These are phyloP conservation scores for Styela clava DNA, from an alignment of 23 tunicate genomes.

Conservation along the genomic window DNA sequence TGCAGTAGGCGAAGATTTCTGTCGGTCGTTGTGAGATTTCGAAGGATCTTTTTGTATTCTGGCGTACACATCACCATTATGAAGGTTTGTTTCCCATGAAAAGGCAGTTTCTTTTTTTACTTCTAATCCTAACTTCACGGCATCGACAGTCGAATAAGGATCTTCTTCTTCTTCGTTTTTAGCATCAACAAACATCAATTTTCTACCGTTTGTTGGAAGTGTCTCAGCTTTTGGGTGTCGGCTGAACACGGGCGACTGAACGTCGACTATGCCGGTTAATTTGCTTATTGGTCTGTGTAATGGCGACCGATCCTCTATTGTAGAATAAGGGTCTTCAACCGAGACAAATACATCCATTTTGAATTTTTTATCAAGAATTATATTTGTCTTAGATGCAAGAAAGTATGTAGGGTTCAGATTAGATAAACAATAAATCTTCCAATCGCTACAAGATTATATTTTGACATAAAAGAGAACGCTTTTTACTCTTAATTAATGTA, in stretches of 20 bases:
- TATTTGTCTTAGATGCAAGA: too few species aligned
- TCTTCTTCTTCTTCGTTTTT: background rate
- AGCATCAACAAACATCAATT: background rate
- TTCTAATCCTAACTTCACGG: background rate
- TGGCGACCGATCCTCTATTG: background rate
- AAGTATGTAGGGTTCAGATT: too few species aligned
- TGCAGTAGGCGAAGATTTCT: background rate
- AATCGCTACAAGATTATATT: too few species aligned
- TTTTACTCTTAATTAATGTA: too few species aligned
- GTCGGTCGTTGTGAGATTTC: background rate
- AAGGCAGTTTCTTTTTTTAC: background rate
- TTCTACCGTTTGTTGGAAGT: background rate
- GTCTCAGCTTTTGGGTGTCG: background rate
- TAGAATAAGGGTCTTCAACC: slow-evolving; percentile 30
- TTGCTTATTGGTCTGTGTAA: background rate
- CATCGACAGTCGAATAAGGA: slow-evolving; percentile 3
- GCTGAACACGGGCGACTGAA: background rate
- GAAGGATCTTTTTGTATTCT: background rate
- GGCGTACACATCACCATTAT: background rate
- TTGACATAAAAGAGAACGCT: too few species aligned
- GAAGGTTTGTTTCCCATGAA: background rate
- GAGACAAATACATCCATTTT: background rate
- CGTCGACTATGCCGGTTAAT: background rate
- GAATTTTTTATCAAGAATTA: background rate
- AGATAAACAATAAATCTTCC: too few species aligned